Evolutionary conservation across 2,113 vertebrate genomes (phyloP).

Genomic region (Blennius ocellaris): DNA sequence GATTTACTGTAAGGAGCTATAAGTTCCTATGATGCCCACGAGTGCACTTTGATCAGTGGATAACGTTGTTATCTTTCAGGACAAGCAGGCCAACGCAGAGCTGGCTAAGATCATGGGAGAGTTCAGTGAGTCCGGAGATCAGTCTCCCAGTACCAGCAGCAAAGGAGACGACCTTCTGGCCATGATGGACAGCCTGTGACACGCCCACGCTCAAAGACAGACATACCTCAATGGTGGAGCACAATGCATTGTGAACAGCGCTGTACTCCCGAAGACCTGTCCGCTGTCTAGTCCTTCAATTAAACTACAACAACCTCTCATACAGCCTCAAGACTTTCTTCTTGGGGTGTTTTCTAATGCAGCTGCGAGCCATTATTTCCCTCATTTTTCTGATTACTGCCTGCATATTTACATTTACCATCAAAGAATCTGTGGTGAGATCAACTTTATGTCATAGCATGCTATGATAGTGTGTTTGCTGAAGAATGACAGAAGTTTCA

Average conservation of each 20-base stretch:
- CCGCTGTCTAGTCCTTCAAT: conserved; percentile 40
- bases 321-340: conserved; percentile 37
- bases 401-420: conserved; percentile 27
- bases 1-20: conserved; percentile 47
- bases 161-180: conserved; percentile 95
- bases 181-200: conserved; percentile 94
- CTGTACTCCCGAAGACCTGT: conserved; percentile 32
- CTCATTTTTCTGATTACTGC: conserved; percentile 6
- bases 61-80: conserved; percentile 81
- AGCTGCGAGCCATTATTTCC: conserved; percentile 14
- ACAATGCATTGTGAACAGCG: conserved; percentile 19
- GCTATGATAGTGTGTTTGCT: conserved; percentile 24
- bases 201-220: conserved; percentile 13
- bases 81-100: conserved; percentile 87
- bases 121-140: conserved; percentile 83
- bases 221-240: conserved; percentile 8
- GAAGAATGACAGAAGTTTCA: conserved; percentile 16
- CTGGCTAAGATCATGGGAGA: conserved; percentile 93
- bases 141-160: conserved; percentile 75
- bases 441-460: conserved; percentile 15
- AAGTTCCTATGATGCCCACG: conserved; percentile 19
- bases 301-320: conserved; percentile 31
- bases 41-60: conserved; percentile 24
- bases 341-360: conserved; percentile 30
- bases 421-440: conserved; percentile 4